Conservation (phyloP, 2,797 vertebrate species). For the Lutjanus argentimaculatus region DNA sequence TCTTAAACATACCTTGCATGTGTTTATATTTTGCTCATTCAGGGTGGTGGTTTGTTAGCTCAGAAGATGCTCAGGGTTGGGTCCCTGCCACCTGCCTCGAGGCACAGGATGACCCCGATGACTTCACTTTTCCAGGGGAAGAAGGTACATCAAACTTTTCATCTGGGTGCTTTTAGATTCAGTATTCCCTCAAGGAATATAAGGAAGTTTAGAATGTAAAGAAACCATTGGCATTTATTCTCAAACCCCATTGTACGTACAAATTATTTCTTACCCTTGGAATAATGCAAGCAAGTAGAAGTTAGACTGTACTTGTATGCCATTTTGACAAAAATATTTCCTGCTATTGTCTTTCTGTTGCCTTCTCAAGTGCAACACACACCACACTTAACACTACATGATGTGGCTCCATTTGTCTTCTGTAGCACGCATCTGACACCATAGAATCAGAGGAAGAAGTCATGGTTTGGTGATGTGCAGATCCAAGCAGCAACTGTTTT, state of each 20-base stretch:
- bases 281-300: neutral
- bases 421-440: neutral
- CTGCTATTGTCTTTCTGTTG: neutral
- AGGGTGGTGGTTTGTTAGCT: constrained; percentile 99
- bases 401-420: neutral
- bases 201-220: neutral
- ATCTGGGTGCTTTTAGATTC: neutral
- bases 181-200: neutral
- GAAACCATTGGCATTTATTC: constrained; percentile 1
- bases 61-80: constrained; percentile 96
- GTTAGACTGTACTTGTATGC: neutral
- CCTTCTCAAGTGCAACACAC: neutral
- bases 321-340: neutral
- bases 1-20: neutral
- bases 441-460: neutral
- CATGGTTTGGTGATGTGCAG: neutral
- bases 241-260: neutral
- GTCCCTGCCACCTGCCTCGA: constrained; percentile 98
- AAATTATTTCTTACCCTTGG: neutral
- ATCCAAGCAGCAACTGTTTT: neutral
- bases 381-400: neutral
- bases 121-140: constrained; percentile 92
- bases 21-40: neutral
- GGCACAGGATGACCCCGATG: constrained; percentile 95
- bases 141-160: constrained; percentile 88